Evolutionary conservation across 1,140 invertebrate species (phyloP).

Genomic region (Portunus trituberculatus): DNA sequence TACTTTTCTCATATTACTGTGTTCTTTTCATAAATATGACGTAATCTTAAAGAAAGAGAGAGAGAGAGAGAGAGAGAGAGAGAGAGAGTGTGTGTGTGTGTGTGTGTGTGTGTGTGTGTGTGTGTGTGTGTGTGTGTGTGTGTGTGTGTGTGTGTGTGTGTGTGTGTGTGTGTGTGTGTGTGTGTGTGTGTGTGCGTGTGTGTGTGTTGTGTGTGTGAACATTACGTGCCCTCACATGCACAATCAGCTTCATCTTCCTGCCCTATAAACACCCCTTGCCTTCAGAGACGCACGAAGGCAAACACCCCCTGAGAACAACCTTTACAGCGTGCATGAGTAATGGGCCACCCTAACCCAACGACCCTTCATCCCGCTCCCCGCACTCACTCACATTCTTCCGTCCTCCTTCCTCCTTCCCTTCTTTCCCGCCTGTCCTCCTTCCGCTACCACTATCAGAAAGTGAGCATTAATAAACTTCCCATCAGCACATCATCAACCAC

Average conservation of each 20-base stretch:
- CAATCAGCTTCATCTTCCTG: constrained; percentile 21
- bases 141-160: too few species aligned
- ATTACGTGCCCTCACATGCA: background rate
- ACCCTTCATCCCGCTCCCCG: background rate
- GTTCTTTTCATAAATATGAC: too few species aligned
- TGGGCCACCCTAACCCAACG: background rate
- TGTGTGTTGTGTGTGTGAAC: background rate
- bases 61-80: background rate
- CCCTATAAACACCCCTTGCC: background rate
- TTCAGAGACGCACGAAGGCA: background rate
- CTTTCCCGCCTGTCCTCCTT: background rate
- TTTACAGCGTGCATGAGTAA: constrained; percentile 22
- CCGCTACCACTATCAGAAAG: background rate
- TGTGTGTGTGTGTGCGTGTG: background rate
- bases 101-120: background rate
- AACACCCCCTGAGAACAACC: background rate
- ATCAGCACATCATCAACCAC: background rate
- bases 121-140: too few species aligned
- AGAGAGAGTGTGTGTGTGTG: background rate
- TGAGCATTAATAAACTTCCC: background rate
- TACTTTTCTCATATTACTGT: too few species aligned
- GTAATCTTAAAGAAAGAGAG: background rate
- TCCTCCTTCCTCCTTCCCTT: background rate
- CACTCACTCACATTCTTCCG: background rate
- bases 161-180: background rate